Base-by-base conservation (phyloP, 2,797 vertebrate genomes). In the Alauda arvensis region DNA sequence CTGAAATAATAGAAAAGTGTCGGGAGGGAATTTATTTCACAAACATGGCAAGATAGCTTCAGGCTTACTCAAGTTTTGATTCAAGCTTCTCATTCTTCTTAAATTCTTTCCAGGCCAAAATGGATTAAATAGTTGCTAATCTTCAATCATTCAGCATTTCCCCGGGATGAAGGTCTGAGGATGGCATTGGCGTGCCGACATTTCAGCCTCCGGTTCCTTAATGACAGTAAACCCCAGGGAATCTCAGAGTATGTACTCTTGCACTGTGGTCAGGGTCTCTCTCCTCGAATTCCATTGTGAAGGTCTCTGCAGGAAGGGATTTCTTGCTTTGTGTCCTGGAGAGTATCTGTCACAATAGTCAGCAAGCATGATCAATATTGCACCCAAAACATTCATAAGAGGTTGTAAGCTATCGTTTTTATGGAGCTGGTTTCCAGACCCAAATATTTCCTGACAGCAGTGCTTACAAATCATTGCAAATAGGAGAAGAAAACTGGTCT, bases 1-100 rank as follows among this genome's bases (percentile, higher is more conserved):
- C 85, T 14, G 51, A 94, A 95, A 96, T 94, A 95, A 93, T 96
- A 94, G 93, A 88, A 94, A 93, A 94, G 93, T 94, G 89, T 95
- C 18, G 0, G 42, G 77, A 21, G 63, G 89, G 91, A 96, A 95
- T 53, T 78, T 77, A 80, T 85, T 94, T 90, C 85, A 63, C 70
- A 94, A 94, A 93, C 57, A 87, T 88, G 56, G 90, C 77, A 90
- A 79, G 80, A 84, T 94, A 87, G 95, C 92, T 80, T 90, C 69
- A 90, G 89, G 91, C 91, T 88, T 92, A 89, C 91, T 76, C 76
- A 66, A 51, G 80, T 92, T 95, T 78, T 91, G 80, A 80, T 92
- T 85, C 85, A 57, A 91, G 88, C 77, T 95, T 90, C 89, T 94
- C 87, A 66, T 75, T 95, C 90, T 94, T 94, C 83, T 67, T 85